phyloP scores from a whole-genome alignment of 2,797 vertebrate species.

The Chrosomus eos region DNA sequence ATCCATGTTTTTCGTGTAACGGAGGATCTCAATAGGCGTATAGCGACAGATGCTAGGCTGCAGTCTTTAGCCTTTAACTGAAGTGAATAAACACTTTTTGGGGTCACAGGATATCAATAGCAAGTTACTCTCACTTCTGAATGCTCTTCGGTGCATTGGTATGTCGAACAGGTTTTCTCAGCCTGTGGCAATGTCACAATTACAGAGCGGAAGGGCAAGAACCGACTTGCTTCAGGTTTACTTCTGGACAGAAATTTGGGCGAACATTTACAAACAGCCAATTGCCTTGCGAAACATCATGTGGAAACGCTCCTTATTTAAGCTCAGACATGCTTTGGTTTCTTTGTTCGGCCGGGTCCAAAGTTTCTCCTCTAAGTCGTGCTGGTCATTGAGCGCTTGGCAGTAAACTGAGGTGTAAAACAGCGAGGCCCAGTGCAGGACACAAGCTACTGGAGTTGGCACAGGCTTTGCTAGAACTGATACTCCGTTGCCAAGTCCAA shows the following conservation, averaged over 20 bases:
- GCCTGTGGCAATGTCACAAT: constrained; percentile 15
- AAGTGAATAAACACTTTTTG: not conserved
- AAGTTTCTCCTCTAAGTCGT: constrained; percentile 26
- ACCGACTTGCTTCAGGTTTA: constrained; percentile 19
- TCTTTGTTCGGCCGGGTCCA: constrained; percentile 28
- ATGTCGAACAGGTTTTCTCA: constrained; percentile 36
- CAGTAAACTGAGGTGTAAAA: constrained; percentile 1
- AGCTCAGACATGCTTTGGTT: constrained; percentile 19
- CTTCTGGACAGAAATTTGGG: constrained; percentile 38
- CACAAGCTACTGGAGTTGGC: constrained; percentile 23
- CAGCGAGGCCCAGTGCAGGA: constrained; percentile 34
- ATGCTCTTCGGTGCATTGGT: constrained; percentile 18
- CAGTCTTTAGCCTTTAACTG: no score
- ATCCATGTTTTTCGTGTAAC: not conserved
- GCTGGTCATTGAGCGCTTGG: constrained; percentile 8
- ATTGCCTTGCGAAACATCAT: constrained; percentile 12
- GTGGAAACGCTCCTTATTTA: constrained; percentile 19
- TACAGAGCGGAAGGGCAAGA: constrained; percentile 40
- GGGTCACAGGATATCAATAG: not conserved
- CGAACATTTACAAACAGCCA: not conserved
- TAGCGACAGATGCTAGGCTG: no score
- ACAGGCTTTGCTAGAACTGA: not conserved
- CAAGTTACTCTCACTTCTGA: not conserved
- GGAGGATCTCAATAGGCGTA: no score
- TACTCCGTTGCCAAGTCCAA: constrained; percentile 23